Conservation (phyloP, 2,888 invertebrate species). For the Cerastis rubricosa region DNA sequence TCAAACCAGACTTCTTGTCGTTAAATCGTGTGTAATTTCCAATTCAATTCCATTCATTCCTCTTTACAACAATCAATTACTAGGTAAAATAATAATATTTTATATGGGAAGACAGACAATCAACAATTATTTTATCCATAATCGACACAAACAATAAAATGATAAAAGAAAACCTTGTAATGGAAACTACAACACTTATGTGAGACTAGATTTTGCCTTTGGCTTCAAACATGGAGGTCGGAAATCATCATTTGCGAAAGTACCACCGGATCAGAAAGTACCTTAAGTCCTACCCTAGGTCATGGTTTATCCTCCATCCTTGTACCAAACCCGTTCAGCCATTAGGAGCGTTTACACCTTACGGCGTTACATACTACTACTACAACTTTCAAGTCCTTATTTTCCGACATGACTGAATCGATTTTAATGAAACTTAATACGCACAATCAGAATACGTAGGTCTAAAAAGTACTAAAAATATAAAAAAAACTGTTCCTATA, state of each 20-base stretch:
- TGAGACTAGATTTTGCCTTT: not conserved
- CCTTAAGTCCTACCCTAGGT: not conserved
- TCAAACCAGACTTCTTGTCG: slow-evolving; percentile 57
- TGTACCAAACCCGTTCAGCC: not conserved
- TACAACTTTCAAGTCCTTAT: too few species aligned
- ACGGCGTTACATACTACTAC: too few species aligned
- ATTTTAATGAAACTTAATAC: too few species aligned
- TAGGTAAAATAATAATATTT: not conserved
- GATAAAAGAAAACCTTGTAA: not conserved
- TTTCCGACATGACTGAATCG: too few species aligned
- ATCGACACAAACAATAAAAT: not conserved
- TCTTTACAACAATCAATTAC: too few species aligned
- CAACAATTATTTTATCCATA: too few species aligned
- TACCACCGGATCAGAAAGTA: not conserved
- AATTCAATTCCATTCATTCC: slow-evolving; percentile 33
- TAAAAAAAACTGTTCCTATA: too few species aligned
- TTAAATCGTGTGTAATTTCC: slow-evolving; percentile 44
- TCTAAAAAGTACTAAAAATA: too few species aligned
- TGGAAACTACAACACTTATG: not conserved
- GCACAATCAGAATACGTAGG: too few species aligned
- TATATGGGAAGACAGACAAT: not conserved
- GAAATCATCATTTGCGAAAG: not conserved
- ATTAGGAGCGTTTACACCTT: too few species aligned
- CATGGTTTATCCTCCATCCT: not conserved
- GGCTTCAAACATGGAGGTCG: not conserved